These are phyloP conservation scores for Kryphioiulus occultus DNA, from an alignment of 2,888 invertebrate genomes.

Conservation along the genomic window DNA sequence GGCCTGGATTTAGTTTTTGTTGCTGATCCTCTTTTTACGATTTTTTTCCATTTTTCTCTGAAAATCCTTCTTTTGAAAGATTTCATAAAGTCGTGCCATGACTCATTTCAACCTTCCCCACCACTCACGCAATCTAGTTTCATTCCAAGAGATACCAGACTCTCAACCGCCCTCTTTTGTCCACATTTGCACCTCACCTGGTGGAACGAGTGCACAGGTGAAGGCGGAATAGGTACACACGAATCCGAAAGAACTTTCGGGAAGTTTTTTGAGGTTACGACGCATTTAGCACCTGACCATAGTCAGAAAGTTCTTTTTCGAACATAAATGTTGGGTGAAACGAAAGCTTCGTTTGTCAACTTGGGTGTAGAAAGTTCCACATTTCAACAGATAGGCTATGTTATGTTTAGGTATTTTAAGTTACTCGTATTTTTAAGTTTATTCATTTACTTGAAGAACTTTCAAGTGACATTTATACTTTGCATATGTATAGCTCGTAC, in stretches of 20 bases:
- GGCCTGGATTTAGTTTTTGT: background rate
- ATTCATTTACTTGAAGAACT: too few species aligned
- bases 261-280: background rate
- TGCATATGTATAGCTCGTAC: too few species aligned
- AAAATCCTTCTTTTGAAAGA: background rate
- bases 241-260: background rate
- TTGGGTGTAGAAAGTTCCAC: too few species aligned
- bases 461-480: too few species aligned
- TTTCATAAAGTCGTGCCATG: background rate
- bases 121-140: background rate
- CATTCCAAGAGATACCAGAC: background rate
- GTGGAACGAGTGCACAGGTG: background rate
- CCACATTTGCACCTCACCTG: background rate
- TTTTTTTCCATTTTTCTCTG: background rate
- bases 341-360: too few species aligned
- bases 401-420: too few species aligned
- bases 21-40: background rate
- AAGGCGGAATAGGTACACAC: background rate
- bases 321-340: background rate
- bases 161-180: background rate
- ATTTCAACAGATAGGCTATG: too few species aligned
- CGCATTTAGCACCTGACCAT: constrained; percentile 3
- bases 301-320: background rate
- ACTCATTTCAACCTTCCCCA: background rate
- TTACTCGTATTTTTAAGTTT: too few species aligned